Percentiles rank a stretch among this genome's conserved stretches.
Evolutionary conservation across 2,113 vertebrate species (phyloP).

Genomic region (Camelus dromedarius): DNA sequence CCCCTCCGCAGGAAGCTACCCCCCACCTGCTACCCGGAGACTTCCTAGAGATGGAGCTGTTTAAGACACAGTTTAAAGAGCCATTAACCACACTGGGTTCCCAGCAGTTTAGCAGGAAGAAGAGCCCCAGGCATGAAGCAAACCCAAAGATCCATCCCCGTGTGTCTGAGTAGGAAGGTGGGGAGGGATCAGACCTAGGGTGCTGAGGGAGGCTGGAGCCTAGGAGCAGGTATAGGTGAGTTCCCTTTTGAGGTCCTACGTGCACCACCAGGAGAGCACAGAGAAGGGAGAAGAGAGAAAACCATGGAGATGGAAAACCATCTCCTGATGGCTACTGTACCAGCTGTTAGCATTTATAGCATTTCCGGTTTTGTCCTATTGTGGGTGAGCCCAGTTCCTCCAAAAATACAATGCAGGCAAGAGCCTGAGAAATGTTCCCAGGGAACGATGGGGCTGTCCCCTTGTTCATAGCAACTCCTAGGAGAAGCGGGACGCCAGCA

Average conservation of each 20-base stretch:
- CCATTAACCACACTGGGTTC: neutral
- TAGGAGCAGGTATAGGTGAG: neutral
- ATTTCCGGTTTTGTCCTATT: neutral
- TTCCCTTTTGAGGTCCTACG: neutral
- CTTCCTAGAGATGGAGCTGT: neutral
- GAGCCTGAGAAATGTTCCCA: neutral
- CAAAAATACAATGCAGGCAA: neutral
- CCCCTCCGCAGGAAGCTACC: neutral
- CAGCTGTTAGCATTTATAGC: neutral
- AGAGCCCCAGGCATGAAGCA: neutral
- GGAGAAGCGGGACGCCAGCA: neutral
- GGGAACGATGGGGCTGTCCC: neutral
- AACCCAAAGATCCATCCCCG: neutral
- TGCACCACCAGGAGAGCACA: neutral
- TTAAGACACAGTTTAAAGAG: neutral
- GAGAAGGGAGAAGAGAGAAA: neutral
- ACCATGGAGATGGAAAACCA: too few relatives aligned
- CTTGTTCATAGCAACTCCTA: neutral
- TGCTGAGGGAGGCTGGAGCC: neutral
- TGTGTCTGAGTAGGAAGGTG: neutral
- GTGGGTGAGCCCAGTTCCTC: neutral
- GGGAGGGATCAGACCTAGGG: neutral
- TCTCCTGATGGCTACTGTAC: neutral
- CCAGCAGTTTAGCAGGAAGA: neutral
- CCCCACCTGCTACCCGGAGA: rapidly evolving